A percentile compares a stretch with the other conserved stretches of the same genome.
Evolutionary conservation across 2,888 invertebrate species (phyloP).

Genomic region (Tridacna gigas): DNA sequence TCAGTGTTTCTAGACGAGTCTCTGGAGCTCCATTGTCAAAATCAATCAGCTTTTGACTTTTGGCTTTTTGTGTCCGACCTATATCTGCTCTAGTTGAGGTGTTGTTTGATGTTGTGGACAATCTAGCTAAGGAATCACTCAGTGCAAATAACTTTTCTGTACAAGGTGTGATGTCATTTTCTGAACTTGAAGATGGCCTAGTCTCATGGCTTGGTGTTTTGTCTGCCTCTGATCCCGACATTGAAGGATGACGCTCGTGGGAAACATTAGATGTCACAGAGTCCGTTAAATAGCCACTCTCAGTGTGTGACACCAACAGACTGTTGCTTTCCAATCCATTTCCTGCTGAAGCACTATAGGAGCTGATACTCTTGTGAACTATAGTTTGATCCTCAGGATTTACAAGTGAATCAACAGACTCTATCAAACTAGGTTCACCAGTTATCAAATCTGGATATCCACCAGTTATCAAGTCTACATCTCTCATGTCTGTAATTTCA

Average conservation of each 20-base stretch:
- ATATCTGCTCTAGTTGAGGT: background rate
- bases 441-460: background rate
- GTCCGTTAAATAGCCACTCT: constrained; percentile 65
- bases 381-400: background rate
- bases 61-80: background rate
- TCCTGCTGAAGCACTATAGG: constrained; percentile 17
- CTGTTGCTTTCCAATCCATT: constrained; percentile 5
- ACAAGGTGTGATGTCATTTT: constrained; percentile 54
- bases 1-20: constrained; percentile 22
- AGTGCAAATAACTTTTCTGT: constrained; percentile 35
- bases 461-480: background rate
- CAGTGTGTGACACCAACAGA: constrained; percentile 53
- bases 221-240: constrained; percentile 44
- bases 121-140: constrained; percentile 8
- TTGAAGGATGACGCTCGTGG: constrained; percentile 34
- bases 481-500: background rate
- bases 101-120: constrained; percentile 5
- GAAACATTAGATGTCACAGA: constrained; percentile 50
- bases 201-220: constrained; percentile 47
- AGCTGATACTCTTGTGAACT: constrained; percentile 1
- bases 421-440: background rate
- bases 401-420: background rate
- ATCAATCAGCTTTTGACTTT: constrained; percentile 22
- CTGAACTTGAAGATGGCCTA: constrained; percentile 44
- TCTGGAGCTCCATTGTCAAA: background rate